Percentiles rank a stretch among this genome's conserved stretches.
phyloP scores from a whole-genome alignment of 2,888 invertebrate species.

The Trichogramma evanescens region DNA sequence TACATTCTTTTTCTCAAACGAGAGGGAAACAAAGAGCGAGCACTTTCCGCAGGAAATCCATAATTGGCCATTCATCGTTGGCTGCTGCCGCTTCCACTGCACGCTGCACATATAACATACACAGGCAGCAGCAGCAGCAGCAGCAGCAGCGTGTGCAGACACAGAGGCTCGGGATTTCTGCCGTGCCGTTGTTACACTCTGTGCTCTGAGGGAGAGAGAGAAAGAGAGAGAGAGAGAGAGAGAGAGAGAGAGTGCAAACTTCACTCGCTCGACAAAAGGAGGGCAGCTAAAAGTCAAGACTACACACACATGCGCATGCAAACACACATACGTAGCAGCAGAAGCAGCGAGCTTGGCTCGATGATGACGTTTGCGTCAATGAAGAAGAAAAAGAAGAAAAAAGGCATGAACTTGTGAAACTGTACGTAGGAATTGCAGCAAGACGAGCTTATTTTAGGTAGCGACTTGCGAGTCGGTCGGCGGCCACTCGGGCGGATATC shows the following conservation, averaged over 20 bases:
- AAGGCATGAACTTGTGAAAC: neutral
- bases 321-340: too few relatives aligned
- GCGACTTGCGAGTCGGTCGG: too few relatives aligned
- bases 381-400: neutral
- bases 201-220: too few relatives aligned
- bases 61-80: slow-evolving; percentile 9
- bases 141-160: neutral
- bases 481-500: slow-evolving; percentile 3
- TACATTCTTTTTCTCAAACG: too few relatives aligned
- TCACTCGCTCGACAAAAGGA: neutral
- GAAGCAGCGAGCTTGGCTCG: too few relatives aligned
- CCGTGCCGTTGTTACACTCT: too few relatives aligned
- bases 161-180: neutral
- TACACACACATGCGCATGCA: neutral
- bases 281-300: neutral
- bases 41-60: slow-evolving; percentile 3
- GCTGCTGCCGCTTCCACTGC: neutral
- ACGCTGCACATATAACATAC: neutral
- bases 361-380: too few relatives aligned
- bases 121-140: neutral
- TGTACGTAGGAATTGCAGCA: too few relatives aligned
- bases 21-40: too few relatives aligned
- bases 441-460: too few relatives aligned
- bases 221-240: neutral
- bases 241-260: neutral